These are phyloP conservation scores for Cynaeus angustus DNA, from an alignment of 2,888 invertebrate genomes.

Conservation along the genomic window DNA sequence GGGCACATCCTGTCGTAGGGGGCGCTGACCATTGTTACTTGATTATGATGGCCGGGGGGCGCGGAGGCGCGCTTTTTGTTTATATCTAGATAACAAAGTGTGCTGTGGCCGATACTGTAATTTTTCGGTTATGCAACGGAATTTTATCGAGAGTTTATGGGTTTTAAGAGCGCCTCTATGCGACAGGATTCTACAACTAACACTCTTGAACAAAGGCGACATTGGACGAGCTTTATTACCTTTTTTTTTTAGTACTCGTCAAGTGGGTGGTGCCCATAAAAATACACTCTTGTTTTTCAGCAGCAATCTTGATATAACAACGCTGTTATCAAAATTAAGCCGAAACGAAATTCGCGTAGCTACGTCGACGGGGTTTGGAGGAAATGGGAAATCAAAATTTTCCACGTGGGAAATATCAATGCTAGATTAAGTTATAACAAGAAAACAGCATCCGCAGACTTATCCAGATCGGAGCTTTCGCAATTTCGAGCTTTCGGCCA, in stretches of 20 bases:
- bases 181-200: background rate
- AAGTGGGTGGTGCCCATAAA: constrained; percentile 10
- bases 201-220: background rate
- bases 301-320: background rate
- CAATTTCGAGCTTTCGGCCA: no score
- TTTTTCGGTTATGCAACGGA: constrained; percentile 15
- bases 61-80: constrained; percentile 20
- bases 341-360: no score
- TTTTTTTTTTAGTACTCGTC: constrained; percentile 8
- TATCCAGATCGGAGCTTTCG: background rate
- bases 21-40: constrained; percentile 61
- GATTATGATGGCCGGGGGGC: background rate
- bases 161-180: constrained; percentile 1
- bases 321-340: no score
- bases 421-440: constrained; percentile 34
- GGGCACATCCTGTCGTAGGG: constrained; percentile 65
- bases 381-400: background rate
- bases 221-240: constrained; percentile 28
- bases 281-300: background rate
- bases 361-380: background rate
- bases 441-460: background rate
- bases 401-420: constrained; percentile 38
- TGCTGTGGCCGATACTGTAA: constrained; percentile 1
- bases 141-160: constrained; percentile 1
- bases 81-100: constrained; percentile 15